These are phyloP conservation scores for Typhlomys cinereus DNA, from an alignment of 2,113 vertebrate genomes.

Conservation along the genomic window DNA sequence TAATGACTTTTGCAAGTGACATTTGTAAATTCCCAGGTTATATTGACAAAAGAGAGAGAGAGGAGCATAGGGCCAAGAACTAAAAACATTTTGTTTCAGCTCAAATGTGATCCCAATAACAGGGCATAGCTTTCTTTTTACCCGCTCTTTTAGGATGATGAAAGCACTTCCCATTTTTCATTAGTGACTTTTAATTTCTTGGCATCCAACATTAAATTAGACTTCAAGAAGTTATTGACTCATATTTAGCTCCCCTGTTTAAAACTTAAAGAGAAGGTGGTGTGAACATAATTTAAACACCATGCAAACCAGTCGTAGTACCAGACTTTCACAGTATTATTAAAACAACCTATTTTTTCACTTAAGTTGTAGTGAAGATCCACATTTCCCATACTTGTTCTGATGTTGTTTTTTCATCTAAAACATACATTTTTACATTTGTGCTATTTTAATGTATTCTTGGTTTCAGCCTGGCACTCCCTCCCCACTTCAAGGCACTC, in stretches of 20 bases:
- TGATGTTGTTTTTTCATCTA: constrained; percentile 3
- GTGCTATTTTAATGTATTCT: constrained; percentile 55
- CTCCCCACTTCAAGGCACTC: background rate
- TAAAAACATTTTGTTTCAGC: background rate
- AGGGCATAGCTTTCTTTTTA: background rate
- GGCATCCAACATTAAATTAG: background rate
- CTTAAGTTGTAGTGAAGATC: background rate
- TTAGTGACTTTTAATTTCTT: background rate
- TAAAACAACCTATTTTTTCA: constrained; percentile 7
- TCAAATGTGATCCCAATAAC: background rate
- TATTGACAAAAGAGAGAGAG: background rate
- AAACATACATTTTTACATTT: constrained; percentile 50
- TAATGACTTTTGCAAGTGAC: background rate
- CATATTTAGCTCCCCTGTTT: background rate
- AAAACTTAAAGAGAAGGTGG: background rate
- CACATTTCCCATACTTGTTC: background rate
- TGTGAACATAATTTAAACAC: background rate
- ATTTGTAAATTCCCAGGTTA: background rate
- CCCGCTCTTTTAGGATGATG: background rate
- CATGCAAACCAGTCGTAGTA: background rate
- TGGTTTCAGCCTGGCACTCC: constrained; percentile 1
- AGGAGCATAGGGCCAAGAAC: background rate
- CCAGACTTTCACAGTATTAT: background rate
- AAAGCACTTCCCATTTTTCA: background rate
- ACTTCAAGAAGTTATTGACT: constrained; percentile 15